phyloP scores from a whole-genome alignment of 2,113 vertebrate genomes.

The Mesembrinibis cayennensis region DNA sequence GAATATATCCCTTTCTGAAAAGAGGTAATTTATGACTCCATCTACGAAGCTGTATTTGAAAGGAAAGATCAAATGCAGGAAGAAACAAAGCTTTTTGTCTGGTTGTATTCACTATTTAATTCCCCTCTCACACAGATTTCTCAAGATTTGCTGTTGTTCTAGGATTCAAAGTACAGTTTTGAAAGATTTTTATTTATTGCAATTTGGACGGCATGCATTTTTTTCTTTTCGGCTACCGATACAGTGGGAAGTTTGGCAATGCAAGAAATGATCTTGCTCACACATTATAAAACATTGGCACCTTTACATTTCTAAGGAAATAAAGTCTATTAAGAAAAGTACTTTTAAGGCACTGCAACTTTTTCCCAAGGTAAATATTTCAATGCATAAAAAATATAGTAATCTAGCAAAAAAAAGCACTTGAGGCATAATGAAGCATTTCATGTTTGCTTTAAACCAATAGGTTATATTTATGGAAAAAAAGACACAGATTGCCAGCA shows the following conservation, averaged over 20 bases:
- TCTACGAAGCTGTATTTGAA: conserved; percentile 12
- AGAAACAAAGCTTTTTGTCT: conserved; percentile 10
- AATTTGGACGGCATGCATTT: conserved; percentile 48
- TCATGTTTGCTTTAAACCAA: conserved; percentile 38
- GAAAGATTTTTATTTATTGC: conserved; percentile 56
- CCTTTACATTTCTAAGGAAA: conserved; percentile 67
- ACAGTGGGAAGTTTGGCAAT: conserved; percentile 23
- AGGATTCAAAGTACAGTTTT: conserved; percentile 36
- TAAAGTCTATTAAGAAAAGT: conserved; percentile 35
- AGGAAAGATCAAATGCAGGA: conserved; percentile 39
- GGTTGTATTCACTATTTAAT: background rate
- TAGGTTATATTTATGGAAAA: conserved; percentile 66
- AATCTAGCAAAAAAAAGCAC: background rate
- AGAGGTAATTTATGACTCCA: conserved; percentile 45
- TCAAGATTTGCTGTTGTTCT: conserved; percentile 1
- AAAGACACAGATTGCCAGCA: conserved; percentile 58
- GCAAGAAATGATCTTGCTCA: conserved; percentile 23
- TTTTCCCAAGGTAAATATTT: conserved; percentile 57
- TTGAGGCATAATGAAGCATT: conserved; percentile 21
- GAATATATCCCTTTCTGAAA: conserved; percentile 10
- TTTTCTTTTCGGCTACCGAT: conserved; percentile 43
- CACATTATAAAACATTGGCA: conserved; percentile 15
- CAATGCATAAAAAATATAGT: conserved; percentile 19
- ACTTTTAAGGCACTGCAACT: conserved; percentile 28
- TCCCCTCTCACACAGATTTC: conserved; percentile 13